These are phyloP conservation scores for Ornithoptera priamus DNA, from an alignment of 2,888 invertebrate species.

Conservation along the genomic window DNA sequence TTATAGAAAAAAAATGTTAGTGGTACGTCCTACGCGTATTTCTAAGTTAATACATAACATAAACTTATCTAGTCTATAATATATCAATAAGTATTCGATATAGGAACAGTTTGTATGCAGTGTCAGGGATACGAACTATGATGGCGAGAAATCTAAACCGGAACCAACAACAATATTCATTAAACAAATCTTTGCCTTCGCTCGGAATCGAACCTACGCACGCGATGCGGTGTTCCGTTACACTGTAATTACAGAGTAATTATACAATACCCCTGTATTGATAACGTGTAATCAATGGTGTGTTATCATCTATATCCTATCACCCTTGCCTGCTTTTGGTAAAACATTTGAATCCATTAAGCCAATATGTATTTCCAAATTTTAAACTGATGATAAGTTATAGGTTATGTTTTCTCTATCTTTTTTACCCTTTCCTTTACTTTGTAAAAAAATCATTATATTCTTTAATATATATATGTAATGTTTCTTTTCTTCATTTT, in stretches of 20 bases:
- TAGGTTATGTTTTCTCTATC: too few species aligned
- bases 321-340: neutral
- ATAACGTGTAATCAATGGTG: neutral
- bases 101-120: neutral
- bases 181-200: neutral
- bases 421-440: too few species aligned
- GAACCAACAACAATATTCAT: neutral
- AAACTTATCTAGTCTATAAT: too few species aligned
- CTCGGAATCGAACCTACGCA: neutral
- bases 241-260: neutral
- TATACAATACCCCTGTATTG: constrained; percentile 2
- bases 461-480: too few species aligned
- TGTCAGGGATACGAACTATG: neutral
- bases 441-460: too few species aligned
- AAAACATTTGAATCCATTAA: neutral
- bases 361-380: neutral
- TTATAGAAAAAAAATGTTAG: too few species aligned
- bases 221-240: neutral
- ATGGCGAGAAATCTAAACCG: neutral
- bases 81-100: too few species aligned
- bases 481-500: too few species aligned
- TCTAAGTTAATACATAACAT: too few species aligned
- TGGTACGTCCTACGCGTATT: too few species aligned
- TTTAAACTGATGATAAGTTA: too few species aligned
- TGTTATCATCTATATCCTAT: neutral